Evolutionary conservation across 2,888 invertebrate genomes (phyloP).

Genomic region (Hydriomena furcata): DNA sequence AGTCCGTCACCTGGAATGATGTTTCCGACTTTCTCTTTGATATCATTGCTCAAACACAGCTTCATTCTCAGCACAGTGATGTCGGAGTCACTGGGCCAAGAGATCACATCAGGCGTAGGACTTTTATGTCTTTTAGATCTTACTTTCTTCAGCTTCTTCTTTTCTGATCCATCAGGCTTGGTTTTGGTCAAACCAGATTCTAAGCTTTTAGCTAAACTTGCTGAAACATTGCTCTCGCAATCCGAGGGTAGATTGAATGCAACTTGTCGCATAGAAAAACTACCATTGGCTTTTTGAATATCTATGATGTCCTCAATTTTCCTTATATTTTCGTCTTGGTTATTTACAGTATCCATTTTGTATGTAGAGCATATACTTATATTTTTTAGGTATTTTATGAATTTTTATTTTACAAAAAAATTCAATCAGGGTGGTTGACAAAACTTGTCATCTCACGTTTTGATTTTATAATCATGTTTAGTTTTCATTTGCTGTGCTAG

Average conservation of each 20-base stretch:
- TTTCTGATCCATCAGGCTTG: constrained; percentile 43
- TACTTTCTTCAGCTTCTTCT: constrained; percentile 55
- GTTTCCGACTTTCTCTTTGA: constrained; percentile 72
- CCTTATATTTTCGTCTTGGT: constrained; percentile 52
- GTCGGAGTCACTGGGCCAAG: constrained; percentile 85
- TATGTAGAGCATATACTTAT: constrained; percentile 31
- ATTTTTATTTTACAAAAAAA: constrained; percentile 46
- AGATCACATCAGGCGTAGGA: constrained; percentile 58
- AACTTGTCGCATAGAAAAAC: constrained; percentile 60
- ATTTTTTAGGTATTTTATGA: constrained; percentile 47
- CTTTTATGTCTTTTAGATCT: constrained; percentile 51
- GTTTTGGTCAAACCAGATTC: constrained; percentile 59
- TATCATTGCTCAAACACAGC: constrained; percentile 54
- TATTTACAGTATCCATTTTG: constrained; percentile 52
- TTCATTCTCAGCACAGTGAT: constrained; percentile 83
- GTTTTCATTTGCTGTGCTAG: too few relatives aligned
- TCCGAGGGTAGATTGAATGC: constrained; percentile 61
- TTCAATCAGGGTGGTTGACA: constrained; percentile 43
- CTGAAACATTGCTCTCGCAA: constrained; percentile 49
- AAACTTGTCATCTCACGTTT: constrained; percentile 23
- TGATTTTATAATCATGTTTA: too few relatives aligned
- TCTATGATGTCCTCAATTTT: constrained; percentile 77
- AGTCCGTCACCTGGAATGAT: constrained; percentile 81
- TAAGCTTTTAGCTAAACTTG: constrained; percentile 56
- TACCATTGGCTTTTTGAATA: constrained; percentile 71